Conservation (phyloP, 2,797 vertebrate species). For the Brotula barbata region DNA sequence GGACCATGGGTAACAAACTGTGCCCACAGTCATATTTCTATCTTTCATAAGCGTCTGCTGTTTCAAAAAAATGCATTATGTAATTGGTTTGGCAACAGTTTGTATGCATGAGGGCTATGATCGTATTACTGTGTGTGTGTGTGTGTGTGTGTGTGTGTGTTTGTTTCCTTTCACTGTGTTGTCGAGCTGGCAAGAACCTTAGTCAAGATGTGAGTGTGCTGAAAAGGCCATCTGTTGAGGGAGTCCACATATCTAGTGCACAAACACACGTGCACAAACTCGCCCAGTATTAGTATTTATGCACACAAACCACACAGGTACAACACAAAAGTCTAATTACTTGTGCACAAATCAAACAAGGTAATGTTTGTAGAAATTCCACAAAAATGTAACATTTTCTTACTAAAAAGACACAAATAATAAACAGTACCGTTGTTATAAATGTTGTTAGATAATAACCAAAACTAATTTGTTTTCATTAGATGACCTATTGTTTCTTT, state of each 20-base stretch:
- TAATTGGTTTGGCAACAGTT: slow-evolving; percentile 52
- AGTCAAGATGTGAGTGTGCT: slow-evolving; percentile 59
- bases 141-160: slow-evolving; percentile 14
- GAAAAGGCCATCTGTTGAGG: slow-evolving; percentile 74
- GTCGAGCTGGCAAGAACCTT: slow-evolving; percentile 45
- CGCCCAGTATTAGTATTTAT: no score
- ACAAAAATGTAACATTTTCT: no score
- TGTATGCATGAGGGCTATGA: slow-evolving; percentile 42
- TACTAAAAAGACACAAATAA: no score
- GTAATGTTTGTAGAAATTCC: background rate
- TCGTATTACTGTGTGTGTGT: slow-evolving; percentile 35
- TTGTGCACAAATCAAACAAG: background rate
- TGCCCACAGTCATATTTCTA: slow-evolving; percentile 35
- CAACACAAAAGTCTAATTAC: slow-evolving; percentile 5
- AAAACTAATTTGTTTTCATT: no score
- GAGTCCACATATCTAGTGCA: slow-evolving; percentile 45
- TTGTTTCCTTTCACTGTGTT: slow-evolving; percentile 14
- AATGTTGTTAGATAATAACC: no score
- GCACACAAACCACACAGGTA: slow-evolving; percentile 14
- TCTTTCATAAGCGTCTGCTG: slow-evolving; percentile 28
- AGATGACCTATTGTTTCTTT: no score
- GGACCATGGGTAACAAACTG: slow-evolving; percentile 8
- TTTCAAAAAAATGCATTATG: slow-evolving; percentile 60
- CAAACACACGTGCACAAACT: slow-evolving; percentile 10
- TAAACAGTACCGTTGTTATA: no score